phyloP scores from a whole-genome alignment of 2,797 vertebrate genomes.

The Nasua narica region DNA sequence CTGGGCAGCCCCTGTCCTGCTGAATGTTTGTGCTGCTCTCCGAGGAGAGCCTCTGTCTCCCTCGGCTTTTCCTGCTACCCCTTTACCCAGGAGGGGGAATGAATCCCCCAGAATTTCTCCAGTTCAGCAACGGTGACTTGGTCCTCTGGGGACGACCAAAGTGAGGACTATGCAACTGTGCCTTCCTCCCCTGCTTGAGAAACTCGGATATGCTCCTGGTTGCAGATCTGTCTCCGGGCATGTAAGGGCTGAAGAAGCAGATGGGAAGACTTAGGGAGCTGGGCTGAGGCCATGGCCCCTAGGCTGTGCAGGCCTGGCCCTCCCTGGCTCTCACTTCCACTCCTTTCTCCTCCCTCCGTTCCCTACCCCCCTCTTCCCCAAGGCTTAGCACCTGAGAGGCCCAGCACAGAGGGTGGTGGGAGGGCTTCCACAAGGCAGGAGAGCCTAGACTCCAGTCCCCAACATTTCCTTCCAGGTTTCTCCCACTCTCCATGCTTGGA shows the following conservation, averaged over 20 bases:
- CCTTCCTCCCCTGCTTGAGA: background rate
- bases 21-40: background rate
- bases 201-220: background rate
- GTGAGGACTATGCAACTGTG: background rate
- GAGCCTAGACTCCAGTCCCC: background rate
- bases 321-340: background rate
- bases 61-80: background rate
- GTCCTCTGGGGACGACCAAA: background rate
- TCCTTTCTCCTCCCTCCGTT: background rate
- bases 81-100: background rate
- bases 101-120: background rate
- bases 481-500: background rate
- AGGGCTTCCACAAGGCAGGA: background rate
- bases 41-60: background rate
- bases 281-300: background rate
- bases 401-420: background rate
- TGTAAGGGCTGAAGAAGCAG: background rate
- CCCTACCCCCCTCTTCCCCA: background rate
- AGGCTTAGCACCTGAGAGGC: background rate
- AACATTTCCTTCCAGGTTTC: accelerated
- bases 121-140: background rate
- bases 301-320: background rate
- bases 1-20: accelerated
- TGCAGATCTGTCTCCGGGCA: background rate
- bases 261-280: background rate